Evolutionary conservation across 2,797 vertebrate genomes (phyloP).

Genomic region (Gadopsis bispinosus): DNA sequence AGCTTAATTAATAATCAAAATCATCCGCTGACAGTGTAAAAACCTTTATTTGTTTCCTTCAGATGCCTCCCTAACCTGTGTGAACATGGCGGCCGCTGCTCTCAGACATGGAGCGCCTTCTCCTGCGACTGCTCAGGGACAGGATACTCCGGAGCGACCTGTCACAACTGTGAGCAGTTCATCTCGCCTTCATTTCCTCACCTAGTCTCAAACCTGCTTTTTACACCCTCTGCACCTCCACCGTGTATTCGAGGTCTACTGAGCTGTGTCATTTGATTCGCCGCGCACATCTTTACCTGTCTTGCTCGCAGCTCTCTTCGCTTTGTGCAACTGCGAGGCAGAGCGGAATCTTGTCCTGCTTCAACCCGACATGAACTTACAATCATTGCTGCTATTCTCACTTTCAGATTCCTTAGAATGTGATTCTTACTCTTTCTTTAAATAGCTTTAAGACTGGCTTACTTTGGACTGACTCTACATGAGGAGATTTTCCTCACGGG

Average conservation of each 20-base stretch:
- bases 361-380: conserved; percentile 52
- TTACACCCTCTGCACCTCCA: conserved; percentile 10
- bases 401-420: conserved; percentile 36
- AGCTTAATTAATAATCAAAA: not conserved
- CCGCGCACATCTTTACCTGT: conserved; percentile 31
- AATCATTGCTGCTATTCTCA: conserved; percentile 29
- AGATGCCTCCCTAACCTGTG: conserved; percentile 97
- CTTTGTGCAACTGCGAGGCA: conserved; percentile 22
- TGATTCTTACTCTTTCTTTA: conserved; percentile 26
- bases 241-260: conserved; percentile 15
- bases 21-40: not conserved
- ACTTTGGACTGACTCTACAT: conserved; percentile 43
- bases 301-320: conserved; percentile 21
- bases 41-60: not conserved
- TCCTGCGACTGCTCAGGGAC: conserved; percentile 92
- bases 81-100: conserved; percentile 93
- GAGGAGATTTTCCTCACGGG: conserved; percentile 41
- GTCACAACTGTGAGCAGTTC: conserved; percentile 91
- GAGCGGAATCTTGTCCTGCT: conserved; percentile 33
- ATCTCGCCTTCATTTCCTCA: conserved; percentile 35
- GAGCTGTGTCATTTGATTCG: conserved; percentile 52
- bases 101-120: conserved; percentile 94
- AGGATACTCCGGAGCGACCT: conserved; percentile 92
- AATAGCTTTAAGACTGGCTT: conserved; percentile 51
- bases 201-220: conserved; percentile 35